Base-by-base conservation (phyloP, 2,888 invertebrate genomes). In the Drosophila birchii region DNA sequence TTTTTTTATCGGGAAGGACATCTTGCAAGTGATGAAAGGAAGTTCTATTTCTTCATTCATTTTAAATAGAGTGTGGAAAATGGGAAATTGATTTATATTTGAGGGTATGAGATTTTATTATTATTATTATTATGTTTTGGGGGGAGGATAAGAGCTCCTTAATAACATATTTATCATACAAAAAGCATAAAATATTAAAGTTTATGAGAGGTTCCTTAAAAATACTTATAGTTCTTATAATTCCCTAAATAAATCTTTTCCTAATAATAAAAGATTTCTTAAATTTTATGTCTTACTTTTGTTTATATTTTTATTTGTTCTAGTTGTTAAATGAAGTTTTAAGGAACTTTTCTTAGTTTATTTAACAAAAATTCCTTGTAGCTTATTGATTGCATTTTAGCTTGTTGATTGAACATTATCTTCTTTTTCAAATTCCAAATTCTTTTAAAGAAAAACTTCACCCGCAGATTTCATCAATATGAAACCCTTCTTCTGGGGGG, bases 1-100 rank as follows among this genome's bases (percentile, higher is more conserved):
- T 3, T 11, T 44, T 45, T 38, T 47, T 70, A 68, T 67, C 67
- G 39, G n/a, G 14, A 67, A 67, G 67, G 67, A 67, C 68, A 68
- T 68, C 56, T 47, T 47, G 34, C 26, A 34, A 63, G 16, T 23
- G 34, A 18, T 34, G 45, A 67, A 47, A 47, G 34, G 39, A 55
- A 34, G 54, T 41, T 47, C 47, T 34, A 49, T 55, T 47, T 34
- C 34, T 69, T 69, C n/a, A 54, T 55, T 55, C 69, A n/a, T n/a
- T 39, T 69, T 26, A n/a, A 47, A 63, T 44, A 20, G 18, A 62
- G 62, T 43, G 36, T 12, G 18, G 8, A 29, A 26, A 32, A 55
- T 55, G 12, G 39, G 39, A 36, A 69, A 69, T 69, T 45, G 53
- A 68, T 67, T 67, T 54, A 32, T 39, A n/a, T 26, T 12, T 14